Base-by-base conservation (phyloP, 2,113 vertebrate species). In the Cariama cristata region DNA sequence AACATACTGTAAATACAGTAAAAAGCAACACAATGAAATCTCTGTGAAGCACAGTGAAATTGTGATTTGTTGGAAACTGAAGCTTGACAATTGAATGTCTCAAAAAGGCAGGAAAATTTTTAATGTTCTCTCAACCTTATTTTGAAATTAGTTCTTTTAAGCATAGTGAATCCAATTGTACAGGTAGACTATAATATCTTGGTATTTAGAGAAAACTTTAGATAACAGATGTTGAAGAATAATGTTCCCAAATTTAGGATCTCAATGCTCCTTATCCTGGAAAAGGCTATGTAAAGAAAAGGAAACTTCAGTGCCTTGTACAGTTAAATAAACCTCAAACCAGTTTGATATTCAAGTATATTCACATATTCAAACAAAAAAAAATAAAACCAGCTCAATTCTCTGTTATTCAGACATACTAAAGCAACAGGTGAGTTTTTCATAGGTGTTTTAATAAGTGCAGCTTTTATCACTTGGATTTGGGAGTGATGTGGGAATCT, bases 401-500 rank as follows among this genome's bases (percentile, higher is more conserved):
- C 18, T 75, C 26, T 45, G 20, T 64, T 71, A n/a, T 42, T 58
- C 11, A 21, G 28, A 26, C 53, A 33, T 24, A 30, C 7, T 53
- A 60, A 55, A 92, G 30, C 22, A 50, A 74, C 16, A 68, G 19
- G 14, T 35, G 14, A 8, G 27, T 68, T 87, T 67, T 80, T 75
- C 30, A 49, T 8, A 49, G 26, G 14, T 27, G 9, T 56, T 72
- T 72, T 52, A 38, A 11, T 49, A 28, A 79, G 5, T 45, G 38
- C 38, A 58, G 22, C 10, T 15, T 79, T n/a, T 58, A 58, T 40
- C 44, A 45, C 58, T 38, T 66, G 44, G 38, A 72, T 9, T 32
- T 3, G 1, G 24, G 14, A 58, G 26, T 58, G n/a, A 49, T 2
- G 0, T 35, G 10, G 59, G 27, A n/a, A 12, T 49, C 10, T 60